Evolutionary conservation across 2,113 vertebrate species (phyloP), one percentile per base, ranked within the genome.

Genomic region (Ctenodactylus gundi): DNA sequence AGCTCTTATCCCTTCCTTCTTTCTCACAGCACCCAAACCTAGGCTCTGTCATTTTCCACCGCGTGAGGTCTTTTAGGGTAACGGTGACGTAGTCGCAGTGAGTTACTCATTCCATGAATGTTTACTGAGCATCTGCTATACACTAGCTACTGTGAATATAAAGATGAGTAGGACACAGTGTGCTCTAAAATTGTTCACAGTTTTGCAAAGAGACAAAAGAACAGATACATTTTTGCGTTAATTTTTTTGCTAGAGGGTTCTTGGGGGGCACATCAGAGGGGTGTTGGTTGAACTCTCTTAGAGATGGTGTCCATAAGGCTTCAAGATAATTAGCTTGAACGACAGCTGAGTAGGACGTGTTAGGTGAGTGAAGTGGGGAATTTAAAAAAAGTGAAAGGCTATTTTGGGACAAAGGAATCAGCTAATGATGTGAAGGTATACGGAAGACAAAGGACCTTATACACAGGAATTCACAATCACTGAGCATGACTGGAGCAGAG

Each of bases 151-250:
- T 27, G n/a, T 76, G 72, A 88, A 49, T 20, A 27, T 23, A 46
- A 27, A n/a, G 12, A 41, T 80, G 18, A 49, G 31, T 20, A 72
- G 49, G 65, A 67, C 14, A 60, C 51, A 77, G 8, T 72, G n/a
- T 72, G 21, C 1, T 7, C 46, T 85, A 55, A 85, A 77, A 15
- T 55, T 89, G 21, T n/a, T 93, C 39, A 83, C 36, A 53, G 7
- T 88, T 77, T 92, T 85, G 36, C 36, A 70, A 91, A 93, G 58
- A 80, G 49, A 75, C 21, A 41, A 76, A 85, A 77, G 58, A 85
- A 17, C 27, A 62, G 46, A 58, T 3, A n/a, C 53, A 82, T 39
- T 53, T 82, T 89, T 92, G 51, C 55, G 13, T 73, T 67, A 60
- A 34, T 12, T 83, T 94, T 36, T 88, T 93, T 62, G 55, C 73